Conservation (phyloP, 2,113 vertebrate genomes). For the Myotis lucifugus region DNA sequence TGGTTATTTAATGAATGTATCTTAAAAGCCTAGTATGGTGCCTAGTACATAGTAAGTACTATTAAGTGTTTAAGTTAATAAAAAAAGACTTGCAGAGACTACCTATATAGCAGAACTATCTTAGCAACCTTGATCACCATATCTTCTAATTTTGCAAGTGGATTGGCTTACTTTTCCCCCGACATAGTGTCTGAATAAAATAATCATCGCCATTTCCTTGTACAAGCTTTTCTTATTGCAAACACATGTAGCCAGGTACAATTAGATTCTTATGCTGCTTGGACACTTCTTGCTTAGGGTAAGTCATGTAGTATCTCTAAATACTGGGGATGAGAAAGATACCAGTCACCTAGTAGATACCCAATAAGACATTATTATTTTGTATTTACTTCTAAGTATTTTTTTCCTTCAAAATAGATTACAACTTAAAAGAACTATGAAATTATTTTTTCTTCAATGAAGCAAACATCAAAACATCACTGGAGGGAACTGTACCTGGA, state of each 20-base stretch:
- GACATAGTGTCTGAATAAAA: neutral
- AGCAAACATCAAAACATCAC: neutral
- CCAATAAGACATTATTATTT: neutral
- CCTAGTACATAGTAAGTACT: too few relatives aligned
- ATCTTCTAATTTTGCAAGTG: neutral
- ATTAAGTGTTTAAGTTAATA: neutral
- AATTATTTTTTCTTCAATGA: neutral
- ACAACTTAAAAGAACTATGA: neutral
- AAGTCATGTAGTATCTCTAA: neutral
- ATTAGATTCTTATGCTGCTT: neutral
- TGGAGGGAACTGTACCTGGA: neutral
- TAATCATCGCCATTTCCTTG: neutral
- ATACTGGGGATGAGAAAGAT: neutral
- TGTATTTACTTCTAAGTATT: neutral
- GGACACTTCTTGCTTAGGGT: neutral
- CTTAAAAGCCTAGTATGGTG: neutral
- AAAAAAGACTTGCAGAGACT: neutral
- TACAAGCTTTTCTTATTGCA: neutral
- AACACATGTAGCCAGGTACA: neutral
- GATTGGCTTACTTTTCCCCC: neutral
- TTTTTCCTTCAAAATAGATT: neutral
- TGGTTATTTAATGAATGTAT: neutral
- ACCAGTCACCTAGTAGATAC: neutral
- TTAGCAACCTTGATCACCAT: neutral
- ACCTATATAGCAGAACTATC: neutral